Base-by-base conservation (phyloP, 2,113 vertebrate genomes). In the Hydropotes inermis region DNA sequence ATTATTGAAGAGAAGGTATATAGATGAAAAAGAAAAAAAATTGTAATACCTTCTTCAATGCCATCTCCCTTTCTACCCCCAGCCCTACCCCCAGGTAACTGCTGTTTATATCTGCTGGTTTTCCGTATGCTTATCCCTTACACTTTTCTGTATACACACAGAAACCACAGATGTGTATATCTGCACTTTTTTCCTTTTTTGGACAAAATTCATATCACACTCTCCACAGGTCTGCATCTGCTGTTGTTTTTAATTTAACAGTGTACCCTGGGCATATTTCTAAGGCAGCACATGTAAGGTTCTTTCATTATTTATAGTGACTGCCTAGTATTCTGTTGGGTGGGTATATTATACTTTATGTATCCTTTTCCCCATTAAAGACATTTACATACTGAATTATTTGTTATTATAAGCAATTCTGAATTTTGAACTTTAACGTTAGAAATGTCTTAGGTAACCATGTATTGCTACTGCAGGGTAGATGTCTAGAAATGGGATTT, bases 401-500 rank as follows among this genome's bases (percentile, higher is more conserved):
- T 85, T 87, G 21, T 64, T 94, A 16, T 60, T 86, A 17, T 3
- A 55, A 90, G 16, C 57, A 61, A 52, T 78, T 52, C 17, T n/a
- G 5, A 28, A 16, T 43, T 97, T 43, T 96, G 57, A 90, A 93
- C 21, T 36, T 93, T 70, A 82, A 45, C 30, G 6, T 96, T 84
- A 87, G 39, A 82, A 87, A 84, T 87, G 74, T 87, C 85, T 95
- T 94, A 43, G 3, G 28, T 94, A 39, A 82, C 45, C 6, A 17
- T 57, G 33, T 91, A 30, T 78, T 95, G 39, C 61, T 67, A 83
- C 45, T 89, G 13, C 36, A 88, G 19, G 61, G 33, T 74, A 76
- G 28, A 84, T 87, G 45, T 47, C 79, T 90, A 90, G 52, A 97
- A 94, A 83, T 74, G 57, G 21, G 36, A 86, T 90, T 92, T 96